Evolutionary conservation across 2,888 invertebrate species (phyloP).

Genomic region (Belgica antarctica): DNA sequence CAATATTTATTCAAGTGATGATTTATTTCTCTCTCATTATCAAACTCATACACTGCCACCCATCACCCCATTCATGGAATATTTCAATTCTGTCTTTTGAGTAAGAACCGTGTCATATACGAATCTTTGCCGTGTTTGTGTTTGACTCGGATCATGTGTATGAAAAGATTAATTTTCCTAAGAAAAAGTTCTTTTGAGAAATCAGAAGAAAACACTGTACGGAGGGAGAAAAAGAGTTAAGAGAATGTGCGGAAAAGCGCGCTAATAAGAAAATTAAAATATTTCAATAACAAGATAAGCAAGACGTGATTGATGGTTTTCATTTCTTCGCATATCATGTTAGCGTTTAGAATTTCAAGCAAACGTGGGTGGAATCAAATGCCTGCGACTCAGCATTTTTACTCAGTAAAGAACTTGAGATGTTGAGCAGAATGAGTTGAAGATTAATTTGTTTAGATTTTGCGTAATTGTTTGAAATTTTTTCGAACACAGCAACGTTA

Average conservation of each 20-base stretch:
- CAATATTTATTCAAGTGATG: slow-evolving; percentile 44
- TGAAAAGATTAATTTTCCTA: slow-evolving; percentile 30
- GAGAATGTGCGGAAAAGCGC: slow-evolving; percentile 3
- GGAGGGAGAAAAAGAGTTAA: slow-evolving; percentile 22
- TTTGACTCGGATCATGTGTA: not conserved
- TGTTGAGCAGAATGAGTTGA: too few species aligned
- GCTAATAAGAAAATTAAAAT: slow-evolving; percentile 39
- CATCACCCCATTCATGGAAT: not conserved
- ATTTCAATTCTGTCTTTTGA: slow-evolving; percentile 5
- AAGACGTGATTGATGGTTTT: slow-evolving; percentile 42
- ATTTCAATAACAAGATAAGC: slow-evolving; percentile 43
- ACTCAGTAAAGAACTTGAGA: too few species aligned
- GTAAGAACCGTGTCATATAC: not conserved
- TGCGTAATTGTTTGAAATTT: too few species aligned
- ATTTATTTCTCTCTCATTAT: slow-evolving; percentile 42
- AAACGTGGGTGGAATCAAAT: not conserved
- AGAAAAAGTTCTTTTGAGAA: slow-evolving; percentile 19
- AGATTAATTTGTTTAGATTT: too few species aligned
- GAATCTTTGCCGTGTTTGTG: not conserved
- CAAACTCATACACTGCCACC: not conserved
- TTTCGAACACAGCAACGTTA: too few species aligned
- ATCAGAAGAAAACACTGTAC: not conserved
- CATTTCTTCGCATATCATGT: slow-evolving; percentile 37
- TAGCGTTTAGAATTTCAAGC: not conserved
- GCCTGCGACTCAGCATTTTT: too few species aligned